phyloP scores from a whole-genome alignment of 1,140 invertebrate genomes.

The Conus ventricosus region DNA sequence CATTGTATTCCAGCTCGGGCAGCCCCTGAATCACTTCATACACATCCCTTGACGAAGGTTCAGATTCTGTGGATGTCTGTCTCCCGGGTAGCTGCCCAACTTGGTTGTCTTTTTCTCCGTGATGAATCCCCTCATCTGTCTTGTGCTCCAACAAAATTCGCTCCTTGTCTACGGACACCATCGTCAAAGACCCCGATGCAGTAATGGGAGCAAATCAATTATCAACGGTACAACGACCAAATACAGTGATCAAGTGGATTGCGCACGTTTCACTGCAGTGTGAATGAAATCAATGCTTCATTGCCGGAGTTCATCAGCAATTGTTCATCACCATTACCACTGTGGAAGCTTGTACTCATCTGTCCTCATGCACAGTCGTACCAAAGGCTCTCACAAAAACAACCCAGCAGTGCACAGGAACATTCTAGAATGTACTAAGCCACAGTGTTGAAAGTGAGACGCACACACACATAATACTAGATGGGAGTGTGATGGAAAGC shows the following conservation, averaged over 20 bases:
- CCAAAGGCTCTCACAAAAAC: not conserved
- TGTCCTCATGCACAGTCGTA: too few species aligned
- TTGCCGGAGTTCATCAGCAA: too few species aligned
- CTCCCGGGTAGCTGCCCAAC: not conserved
- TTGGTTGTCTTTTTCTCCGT: not conserved
- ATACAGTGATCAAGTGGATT: too few species aligned
- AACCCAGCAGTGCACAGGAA: not conserved
- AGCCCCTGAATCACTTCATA: constrained; percentile 32
- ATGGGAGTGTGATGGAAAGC: not conserved
- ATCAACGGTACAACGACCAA: too few species aligned
- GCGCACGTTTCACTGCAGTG: too few species aligned
- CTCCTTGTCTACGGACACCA: not conserved
- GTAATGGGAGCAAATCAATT: too few species aligned
- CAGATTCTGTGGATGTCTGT: not conserved
- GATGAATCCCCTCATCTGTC: not conserved
- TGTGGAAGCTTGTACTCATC: too few species aligned
- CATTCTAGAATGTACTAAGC: not conserved
- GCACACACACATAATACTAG: not conserved
- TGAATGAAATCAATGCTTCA: too few species aligned
- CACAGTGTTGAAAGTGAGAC: not conserved
- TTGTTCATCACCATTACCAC: too few species aligned
- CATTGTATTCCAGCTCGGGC: constrained; percentile 49
- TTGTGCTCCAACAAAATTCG: not conserved
- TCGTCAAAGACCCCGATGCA: not conserved
- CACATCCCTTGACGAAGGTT: not conserved